Percentiles rank a stretch among this genome's conserved stretches.
Evolutionary conservation across 2,113 vertebrate species (phyloP).

Genomic region (Anseranas semipalmata): DNA sequence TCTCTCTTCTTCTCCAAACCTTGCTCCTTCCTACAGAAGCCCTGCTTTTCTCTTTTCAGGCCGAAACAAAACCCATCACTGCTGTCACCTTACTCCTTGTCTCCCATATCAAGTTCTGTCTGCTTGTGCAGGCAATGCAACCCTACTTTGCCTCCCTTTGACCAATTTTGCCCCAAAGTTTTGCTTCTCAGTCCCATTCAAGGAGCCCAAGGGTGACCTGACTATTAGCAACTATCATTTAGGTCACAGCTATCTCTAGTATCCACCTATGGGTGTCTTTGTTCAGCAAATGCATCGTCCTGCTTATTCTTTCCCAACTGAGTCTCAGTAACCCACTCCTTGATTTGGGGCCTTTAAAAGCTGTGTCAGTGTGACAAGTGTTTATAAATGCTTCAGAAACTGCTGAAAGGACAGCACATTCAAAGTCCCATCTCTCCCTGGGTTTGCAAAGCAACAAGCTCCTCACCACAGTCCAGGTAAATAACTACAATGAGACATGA

Average conservation of each 20-base stretch:
- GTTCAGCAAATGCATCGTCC: not conserved
- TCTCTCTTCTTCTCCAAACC: not conserved
- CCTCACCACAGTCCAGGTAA: not conserved
- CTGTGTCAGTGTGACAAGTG: not conserved
- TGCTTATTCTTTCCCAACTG: not conserved
- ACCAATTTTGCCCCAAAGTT: not conserved
- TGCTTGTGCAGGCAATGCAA: rapidly evolving
- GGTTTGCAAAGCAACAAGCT: not conserved
- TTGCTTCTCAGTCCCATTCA: not conserved
- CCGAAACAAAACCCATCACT: not conserved
- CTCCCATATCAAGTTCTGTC: not conserved
- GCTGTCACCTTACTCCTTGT: not conserved
- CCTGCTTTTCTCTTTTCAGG: not conserved
- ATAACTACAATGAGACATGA: not conserved
- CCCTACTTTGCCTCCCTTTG: not conserved
- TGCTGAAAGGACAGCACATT: not conserved
- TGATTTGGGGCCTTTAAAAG: not conserved
- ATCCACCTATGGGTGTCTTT: not conserved
- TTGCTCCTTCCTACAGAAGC: not conserved
- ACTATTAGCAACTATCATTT: not conserved
- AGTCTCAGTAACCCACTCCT: not conserved
- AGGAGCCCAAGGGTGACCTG: not conserved
- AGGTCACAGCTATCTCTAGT: not conserved
- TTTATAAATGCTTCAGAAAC: not conserved
- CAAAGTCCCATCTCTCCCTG: not conserved